Percentiles rank a stretch among this genome's conserved stretches.
phyloP scores from a whole-genome alignment of 2,113 vertebrate species.

The Chloroceryle aenea region DNA sequence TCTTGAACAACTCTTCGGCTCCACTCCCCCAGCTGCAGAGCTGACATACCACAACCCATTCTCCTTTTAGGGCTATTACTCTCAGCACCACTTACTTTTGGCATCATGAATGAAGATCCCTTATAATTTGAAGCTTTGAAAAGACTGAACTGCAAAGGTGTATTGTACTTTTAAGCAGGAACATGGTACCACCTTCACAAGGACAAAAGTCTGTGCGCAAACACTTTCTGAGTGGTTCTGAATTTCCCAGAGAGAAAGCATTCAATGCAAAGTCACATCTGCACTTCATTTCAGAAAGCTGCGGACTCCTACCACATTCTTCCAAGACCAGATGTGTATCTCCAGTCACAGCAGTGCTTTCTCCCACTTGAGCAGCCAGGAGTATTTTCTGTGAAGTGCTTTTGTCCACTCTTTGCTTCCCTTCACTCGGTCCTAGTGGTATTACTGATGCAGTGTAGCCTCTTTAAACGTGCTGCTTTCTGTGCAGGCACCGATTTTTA shows the following conservation, averaged over 20 bases:
- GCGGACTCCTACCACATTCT: rapidly evolving
- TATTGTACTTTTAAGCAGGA: not conserved
- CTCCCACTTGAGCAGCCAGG: not conserved
- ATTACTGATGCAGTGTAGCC: not conserved
- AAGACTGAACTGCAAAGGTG: not conserved
- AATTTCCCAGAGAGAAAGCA: not conserved
- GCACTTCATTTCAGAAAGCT: conserved; percentile 17
- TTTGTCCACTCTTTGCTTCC: conserved; percentile 16
- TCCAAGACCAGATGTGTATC: not conserved
- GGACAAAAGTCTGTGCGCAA: not conserved
- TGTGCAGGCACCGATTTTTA: not conserved
- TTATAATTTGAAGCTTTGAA: not conserved
- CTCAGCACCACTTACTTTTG: not conserved
- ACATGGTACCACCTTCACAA: not conserved
- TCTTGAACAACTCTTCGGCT: not conserved
- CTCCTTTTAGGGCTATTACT: not conserved
- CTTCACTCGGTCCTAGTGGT: not conserved
- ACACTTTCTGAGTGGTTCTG: not conserved
- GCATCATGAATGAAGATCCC: not conserved
- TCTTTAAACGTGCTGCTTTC: not conserved
- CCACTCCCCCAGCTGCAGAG: not conserved
- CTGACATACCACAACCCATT: not conserved
- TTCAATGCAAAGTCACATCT: not conserved
- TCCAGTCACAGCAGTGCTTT: not conserved
- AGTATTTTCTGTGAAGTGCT: conserved; percentile 19